Base-by-base conservation (phyloP, 2,113 vertebrate species). In the Eptesicus fuscus region DNA sequence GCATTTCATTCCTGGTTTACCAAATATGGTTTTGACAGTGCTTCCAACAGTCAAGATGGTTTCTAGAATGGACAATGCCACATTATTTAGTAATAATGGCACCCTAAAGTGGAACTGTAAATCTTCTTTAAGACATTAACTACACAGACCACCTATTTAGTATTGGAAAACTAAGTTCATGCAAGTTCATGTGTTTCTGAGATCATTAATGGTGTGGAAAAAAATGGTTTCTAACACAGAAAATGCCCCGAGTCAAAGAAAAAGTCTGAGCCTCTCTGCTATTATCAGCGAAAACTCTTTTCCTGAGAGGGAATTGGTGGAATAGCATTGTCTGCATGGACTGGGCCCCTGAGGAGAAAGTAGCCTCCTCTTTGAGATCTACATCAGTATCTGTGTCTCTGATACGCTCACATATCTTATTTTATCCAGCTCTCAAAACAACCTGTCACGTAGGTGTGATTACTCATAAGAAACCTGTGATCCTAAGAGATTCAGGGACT, bases 1-100 rank as follows among this genome's bases (percentile, higher is more conserved):
- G 63, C 42, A 94, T 97, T 96, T 96, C 96, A 97, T 97, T 97
- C 96, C 91, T 97, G 96, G 96, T 93, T 97, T 96, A 96, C 97
- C 96, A 94, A 95, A 92, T 95, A 95, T 7, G 77, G 96, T 86
- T 96, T 97, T 92, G 73, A 95, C 95, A 94, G 37, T 91, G 76
- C 59, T 97, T 95, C 96, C 69, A 88, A 83, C 9, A 95, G 94
- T 92, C 73, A 86, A 83, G 88, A 91, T 91, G 78, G 78, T 96
- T 97, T 97, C 85, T 96, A 76, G 83, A 94, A 88, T 76, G 69
- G 56, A 94, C 25, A 96, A 69, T 88, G 82, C 69, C 69, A 79
- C 70, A 76, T 93, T 95, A 63, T 77, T 71, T 80, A 82, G 82
- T 88, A 83, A 77, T 82, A 94, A 84, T 51, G 51, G 44, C 22